phyloP scores from a whole-genome alignment of 2,888 invertebrate genomes.

The Acronicta alni region DNA sequence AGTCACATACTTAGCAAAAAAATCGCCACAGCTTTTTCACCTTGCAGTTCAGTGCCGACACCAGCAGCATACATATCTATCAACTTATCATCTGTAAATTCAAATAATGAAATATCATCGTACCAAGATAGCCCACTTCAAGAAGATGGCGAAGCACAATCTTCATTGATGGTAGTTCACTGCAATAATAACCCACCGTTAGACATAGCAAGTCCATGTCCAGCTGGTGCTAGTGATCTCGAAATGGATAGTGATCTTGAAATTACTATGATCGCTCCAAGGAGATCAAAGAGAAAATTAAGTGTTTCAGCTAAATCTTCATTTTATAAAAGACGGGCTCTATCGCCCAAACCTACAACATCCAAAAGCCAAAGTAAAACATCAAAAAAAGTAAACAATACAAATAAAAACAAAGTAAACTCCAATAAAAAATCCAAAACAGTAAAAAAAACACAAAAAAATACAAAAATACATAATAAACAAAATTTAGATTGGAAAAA shows the following conservation, averaged over 20 bases:
- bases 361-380: conserved; percentile 3
- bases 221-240: too few species aligned
- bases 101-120: conserved; percentile 11
- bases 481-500: conserved; percentile 1
- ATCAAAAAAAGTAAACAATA: conserved; percentile 5
- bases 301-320: neutral
- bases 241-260: too few species aligned
- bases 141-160: too few species aligned
- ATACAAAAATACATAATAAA: neutral
- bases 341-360: conserved; percentile 5
- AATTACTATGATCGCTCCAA: too few species aligned
- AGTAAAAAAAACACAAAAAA: neutral
- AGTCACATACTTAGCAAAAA: conserved; percentile 2
- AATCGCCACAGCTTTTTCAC: conserved; percentile 1
- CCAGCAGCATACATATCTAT: conserved; percentile 7
- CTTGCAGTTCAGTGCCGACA: conserved; percentile 5
- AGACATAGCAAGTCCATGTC: too few species aligned
- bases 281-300: too few species aligned
- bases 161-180: too few species aligned
- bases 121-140: conserved; percentile 1
- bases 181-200: too few species aligned
- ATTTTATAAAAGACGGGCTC: conserved; percentile 5
- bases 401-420: conserved; percentile 4
- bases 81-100: conserved; percentile 6
- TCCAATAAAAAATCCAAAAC: conserved; percentile 1